Evolutionary conservation across 2,113 vertebrate genomes (phyloP).

Genomic region (Himantopus leucocephalus): DNA sequence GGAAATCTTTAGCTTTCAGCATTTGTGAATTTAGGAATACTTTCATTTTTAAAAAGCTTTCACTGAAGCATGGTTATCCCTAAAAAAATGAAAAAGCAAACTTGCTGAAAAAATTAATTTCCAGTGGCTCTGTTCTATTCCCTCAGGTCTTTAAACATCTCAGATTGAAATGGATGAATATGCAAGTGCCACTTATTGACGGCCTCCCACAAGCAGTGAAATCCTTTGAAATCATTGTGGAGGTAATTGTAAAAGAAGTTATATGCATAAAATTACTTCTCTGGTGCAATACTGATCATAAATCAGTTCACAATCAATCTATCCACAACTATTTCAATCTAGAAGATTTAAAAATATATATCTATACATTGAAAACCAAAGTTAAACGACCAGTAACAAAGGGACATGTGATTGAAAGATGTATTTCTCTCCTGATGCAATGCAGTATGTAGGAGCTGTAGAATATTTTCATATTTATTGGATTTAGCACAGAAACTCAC

Average conservation of each 20-base stretch:
- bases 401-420: background rate
- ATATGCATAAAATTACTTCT: slow-evolving; percentile 97
- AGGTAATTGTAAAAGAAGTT: slow-evolving; percentile 92
- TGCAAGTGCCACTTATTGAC: slow-evolving; percentile 74
- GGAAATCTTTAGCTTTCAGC: slow-evolving; percentile 32
- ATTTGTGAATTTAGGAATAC: slow-evolving; percentile 23
- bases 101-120: slow-evolving; percentile 71
- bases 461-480: background rate
- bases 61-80: background rate
- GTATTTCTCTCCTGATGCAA: background rate
- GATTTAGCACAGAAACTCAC: background rate
- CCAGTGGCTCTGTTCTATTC: slow-evolving; percentile 65
- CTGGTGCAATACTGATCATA: slow-evolving; percentile 85
- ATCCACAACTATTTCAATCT: slow-evolving; percentile 77
- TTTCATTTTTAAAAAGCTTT: slow-evolving; percentile 30
- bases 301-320: slow-evolving; percentile 90
- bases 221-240: slow-evolving; percentile 71
- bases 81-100: slow-evolving; percentile 36
- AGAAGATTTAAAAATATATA: slow-evolving; percentile 44
- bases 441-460: background rate
- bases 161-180: slow-evolving; percentile 78
- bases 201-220: slow-evolving; percentile 65
- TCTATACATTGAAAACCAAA: background rate
- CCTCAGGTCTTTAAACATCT: slow-evolving; percentile 73
- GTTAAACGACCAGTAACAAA: background rate